Conservation (phyloP, 1,140 invertebrate genomes). For the Rhagoletis pomonella region DNA sequence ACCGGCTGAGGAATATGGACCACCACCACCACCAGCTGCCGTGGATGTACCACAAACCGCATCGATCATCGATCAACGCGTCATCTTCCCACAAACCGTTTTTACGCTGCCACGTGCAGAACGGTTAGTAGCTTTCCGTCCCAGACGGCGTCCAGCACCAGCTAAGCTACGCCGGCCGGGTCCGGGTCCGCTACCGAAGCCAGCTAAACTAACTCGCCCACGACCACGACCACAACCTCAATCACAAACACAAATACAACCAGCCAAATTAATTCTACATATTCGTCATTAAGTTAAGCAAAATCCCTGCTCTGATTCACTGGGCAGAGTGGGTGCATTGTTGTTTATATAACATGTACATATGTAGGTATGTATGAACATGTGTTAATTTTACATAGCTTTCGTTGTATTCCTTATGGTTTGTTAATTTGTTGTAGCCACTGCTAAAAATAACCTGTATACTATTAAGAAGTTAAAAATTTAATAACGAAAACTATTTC, state of each 20-base stretch:
- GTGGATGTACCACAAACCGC: constrained; percentile 35
- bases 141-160: constrained; percentile 28
- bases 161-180: constrained; percentile 30
- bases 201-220: not conserved
- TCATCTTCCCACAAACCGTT: constrained; percentile 19
- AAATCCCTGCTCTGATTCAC: constrained; percentile 24
- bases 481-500: not conserved
- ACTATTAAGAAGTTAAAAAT: not conserved
- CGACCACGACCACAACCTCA: constrained; percentile 34
- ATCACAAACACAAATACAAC: constrained; percentile 36
- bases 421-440: not conserved
- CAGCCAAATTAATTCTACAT: constrained; percentile 15
- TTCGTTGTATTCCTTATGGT: not conserved
- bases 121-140: constrained; percentile 44
- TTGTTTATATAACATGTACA: not conserved
- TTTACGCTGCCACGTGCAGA: constrained; percentile 40
- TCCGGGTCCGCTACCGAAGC: not conserved
- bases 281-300: constrained; percentile 33
- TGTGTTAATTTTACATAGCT: not conserved
- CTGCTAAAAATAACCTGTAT: not conserved
- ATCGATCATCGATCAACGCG: constrained; percentile 8
- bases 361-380: not conserved
- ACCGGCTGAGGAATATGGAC: constrained; percentile 61
- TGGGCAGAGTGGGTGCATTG: constrained; percentile 7
- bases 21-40: constrained; percentile 56